phyloP scores from a whole-genome alignment of 2,113 vertebrate species.

The Porphyrio hochstetteri region DNA sequence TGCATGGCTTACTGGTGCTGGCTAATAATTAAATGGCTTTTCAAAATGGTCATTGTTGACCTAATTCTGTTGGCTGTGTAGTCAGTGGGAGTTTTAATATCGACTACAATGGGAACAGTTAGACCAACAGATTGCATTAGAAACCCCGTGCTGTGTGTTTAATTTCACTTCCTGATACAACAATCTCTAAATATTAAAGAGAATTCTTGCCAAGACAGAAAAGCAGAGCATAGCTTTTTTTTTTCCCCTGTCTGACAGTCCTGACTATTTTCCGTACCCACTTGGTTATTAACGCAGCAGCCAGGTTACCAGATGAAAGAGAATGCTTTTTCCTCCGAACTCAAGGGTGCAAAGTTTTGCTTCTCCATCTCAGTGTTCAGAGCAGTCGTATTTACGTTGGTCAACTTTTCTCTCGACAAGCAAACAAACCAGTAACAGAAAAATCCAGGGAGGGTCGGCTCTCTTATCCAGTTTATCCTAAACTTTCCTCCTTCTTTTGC shows the following conservation, averaged over 20 bases:
- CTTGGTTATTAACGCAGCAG: not conserved
- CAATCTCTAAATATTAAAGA: conserved; percentile 61
- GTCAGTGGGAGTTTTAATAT: conserved; percentile 33
- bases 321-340: not conserved
- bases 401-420: not conserved
- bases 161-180: conserved; percentile 54
- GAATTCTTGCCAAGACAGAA: conserved; percentile 28
- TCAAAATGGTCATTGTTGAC: conserved; percentile 44
- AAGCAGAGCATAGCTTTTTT: not conserved
- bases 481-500: not conserved
- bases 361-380: not conserved
- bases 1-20: not conserved
- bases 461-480: not conserved
- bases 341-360: not conserved
- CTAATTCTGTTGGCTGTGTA: not conserved
- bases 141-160: conserved; percentile 51
- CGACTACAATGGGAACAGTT: conserved; percentile 32
- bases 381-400: not conserved
- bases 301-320: not conserved
- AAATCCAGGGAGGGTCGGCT: not conserved
- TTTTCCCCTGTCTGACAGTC: not conserved
- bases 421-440: not conserved
- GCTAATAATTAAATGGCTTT: conserved; percentile 39
- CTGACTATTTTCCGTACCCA: not conserved
- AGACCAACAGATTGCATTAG: conserved; percentile 50